Conservation (phyloP, 2,888 invertebrate genomes). For the Leptinotarsa rubiginosa region DNA sequence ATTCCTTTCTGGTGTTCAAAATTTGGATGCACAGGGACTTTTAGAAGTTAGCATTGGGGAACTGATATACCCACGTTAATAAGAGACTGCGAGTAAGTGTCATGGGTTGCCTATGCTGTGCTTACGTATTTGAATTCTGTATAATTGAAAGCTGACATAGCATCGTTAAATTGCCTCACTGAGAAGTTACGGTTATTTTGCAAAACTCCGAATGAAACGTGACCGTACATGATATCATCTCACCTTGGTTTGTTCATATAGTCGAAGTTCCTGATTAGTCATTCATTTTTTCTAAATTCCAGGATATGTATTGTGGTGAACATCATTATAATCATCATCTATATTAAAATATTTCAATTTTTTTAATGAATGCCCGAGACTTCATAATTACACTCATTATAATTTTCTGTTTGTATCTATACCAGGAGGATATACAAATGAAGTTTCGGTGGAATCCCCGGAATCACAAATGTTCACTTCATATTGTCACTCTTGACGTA, state of each 20-base stretch:
- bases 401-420: neutral
- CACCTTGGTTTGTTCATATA: constrained; percentile 21
- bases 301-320: neutral
- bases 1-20: too few species aligned
- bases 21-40: neutral
- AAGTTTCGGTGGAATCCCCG: neutral
- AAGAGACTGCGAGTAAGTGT: neutral
- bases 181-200: neutral
- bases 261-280: constrained; percentile 16
- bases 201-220: neutral
- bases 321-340: constrained; percentile 6
- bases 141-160: neutral
- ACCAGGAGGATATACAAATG: neutral
- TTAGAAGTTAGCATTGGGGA: neutral
- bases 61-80: neutral
- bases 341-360: constrained; percentile 3
- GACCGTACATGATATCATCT: constrained; percentile 16
- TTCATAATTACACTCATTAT: constrained; percentile 5
- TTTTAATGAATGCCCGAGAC: neutral
- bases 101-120: neutral
- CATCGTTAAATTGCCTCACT: neutral
- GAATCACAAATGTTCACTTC: too few species aligned
- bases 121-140: neutral
- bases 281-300: constrained; percentile 8
- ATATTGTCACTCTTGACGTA: too few species aligned